Evolutionary conservation across 2,113 vertebrate genomes (phyloP), one percentile per base, ranked within the genome.

Genomic region (Myotis brandtii): DNA sequence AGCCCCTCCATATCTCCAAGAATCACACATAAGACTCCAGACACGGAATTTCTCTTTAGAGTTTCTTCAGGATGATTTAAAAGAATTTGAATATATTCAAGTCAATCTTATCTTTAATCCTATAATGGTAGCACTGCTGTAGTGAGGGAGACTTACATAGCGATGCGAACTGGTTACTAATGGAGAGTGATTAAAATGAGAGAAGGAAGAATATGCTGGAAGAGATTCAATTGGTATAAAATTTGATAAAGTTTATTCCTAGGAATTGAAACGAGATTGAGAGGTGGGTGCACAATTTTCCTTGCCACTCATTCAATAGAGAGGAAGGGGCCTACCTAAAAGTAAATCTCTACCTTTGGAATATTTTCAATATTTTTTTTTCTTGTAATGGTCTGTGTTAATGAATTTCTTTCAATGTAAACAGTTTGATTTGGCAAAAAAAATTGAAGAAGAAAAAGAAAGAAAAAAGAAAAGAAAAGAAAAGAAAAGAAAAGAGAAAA

Each of bases 361-460:
- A 69, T 75, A 83, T 56, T 89, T 93, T 90, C 46, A 77, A 21
- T 91, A 69, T 72, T 16, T 25, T 32, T 43, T 70, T 85, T 27
- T 25, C 37, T 43, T 88, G 25, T 54, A 94, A 86, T 2, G 4
- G 5, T 85, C 34, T 56, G 75, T 75, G 89, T 72, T 75, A 88
- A 66, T 90, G 54, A 85, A 30, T 93, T 91, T 92, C 72, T 96
- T 86, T 95, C 77, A 62, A 40, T n/a, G 40, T 80, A 86, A 91
- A 93, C 73, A 91, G 64, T 91, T 62, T 86, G 86, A 94, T 80
- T 72, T 86, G 70, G 16, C 64, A n/a, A 43, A 67, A 81, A 11
- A 14, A 25, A 2, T 46, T 10, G 46, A 23, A 14, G 20, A 21
- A 56, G 21, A 59, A 59, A 25, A 23, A 10, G 25, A 59, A 25